Base-by-base conservation (phyloP, 2,113 vertebrate species). In the Acanthisitta chloris region DNA sequence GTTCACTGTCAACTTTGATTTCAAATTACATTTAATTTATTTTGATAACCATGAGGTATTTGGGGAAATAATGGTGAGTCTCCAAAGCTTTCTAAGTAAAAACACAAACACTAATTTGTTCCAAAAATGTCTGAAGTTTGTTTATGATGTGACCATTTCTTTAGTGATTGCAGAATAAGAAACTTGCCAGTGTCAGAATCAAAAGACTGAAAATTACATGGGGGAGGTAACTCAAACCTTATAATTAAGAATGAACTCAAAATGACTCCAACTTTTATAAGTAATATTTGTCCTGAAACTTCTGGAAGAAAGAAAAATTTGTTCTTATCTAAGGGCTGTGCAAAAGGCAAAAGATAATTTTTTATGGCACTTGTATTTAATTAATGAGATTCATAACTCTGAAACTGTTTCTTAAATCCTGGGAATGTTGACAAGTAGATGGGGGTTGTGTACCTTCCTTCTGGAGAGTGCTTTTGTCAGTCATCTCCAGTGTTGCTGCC, bases 121-220 rank as follows among this genome's bases (percentile, higher is more conserved):
- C 2, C 1, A 3, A 33, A 70, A 24, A 6, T 2, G 33, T 18
- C 23, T 10, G 2, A 18, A 29, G 5, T 46, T 58, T 15, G 2
- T 23, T 52, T 45, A 8, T 38, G 24, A 15, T 38, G 14, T 36
- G 20, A 52, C n/a, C 6, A 4, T 45, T 81, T 81, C 14, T 48
- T 20, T 83, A 40, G 9, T 48, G 31, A n/a, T 23, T 46, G n/a
- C 20, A 64, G n/a, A 69, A 74, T 14, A 52, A 54, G 23, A 17
- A 49, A 6, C 49, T 72, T 2, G 6, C 23, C 8, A 4, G 2
- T 14, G 10, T 25, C 33, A n/a, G 10, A 61, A 64, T 3, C 10
- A 40, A 76, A 79, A 71, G 12, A 18, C 43, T 8, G 4, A 48
- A 61, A 55, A 55, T 42, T 40, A 45, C 1, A 2, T 17, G 5